These are phyloP conservation scores for Drosophila pallidifrons DNA, from an alignment of 1,140 invertebrate species.

Conservation along the genomic window DNA sequence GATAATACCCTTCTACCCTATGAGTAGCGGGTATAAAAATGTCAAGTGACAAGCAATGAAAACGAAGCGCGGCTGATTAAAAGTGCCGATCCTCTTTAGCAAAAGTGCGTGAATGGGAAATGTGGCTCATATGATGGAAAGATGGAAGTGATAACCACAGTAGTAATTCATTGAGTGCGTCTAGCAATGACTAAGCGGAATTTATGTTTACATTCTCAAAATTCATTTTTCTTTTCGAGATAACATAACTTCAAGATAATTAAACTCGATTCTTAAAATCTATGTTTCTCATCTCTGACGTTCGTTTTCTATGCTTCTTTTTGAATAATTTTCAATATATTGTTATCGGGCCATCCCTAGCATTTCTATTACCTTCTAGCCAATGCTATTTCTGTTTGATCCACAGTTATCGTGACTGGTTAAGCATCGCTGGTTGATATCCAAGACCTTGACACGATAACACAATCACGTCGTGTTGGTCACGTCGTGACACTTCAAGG, in stretches of 20 bases:
- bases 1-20: too few relatives aligned
- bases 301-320: background rate
- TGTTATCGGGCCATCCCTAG: background rate
- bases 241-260: background rate
- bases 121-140: slow-evolving; percentile 6
- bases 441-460: slow-evolving; percentile 26
- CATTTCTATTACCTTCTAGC: background rate
- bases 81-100: slow-evolving; percentile 19
- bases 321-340: background rate
- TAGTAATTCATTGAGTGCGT: background rate
- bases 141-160: slow-evolving; percentile 18
- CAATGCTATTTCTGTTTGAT: slow-evolving; percentile 1
- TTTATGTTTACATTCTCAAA: background rate
- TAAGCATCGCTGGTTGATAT: slow-evolving; percentile 3
- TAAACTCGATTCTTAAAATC: background rate
- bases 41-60: slow-evolving; percentile 11
- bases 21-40: background rate
- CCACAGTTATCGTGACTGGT: slow-evolving; percentile 10
- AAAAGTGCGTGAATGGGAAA: slow-evolving; percentile 29
- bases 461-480: slow-evolving; percentile 6
- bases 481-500: slow-evolving; percentile 31
- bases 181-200: background rate
- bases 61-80: slow-evolving; percentile 29
- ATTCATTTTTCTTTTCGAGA: background rate
- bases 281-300: background rate